phyloP scores from a whole-genome alignment of 2,888 invertebrate species.

The Hermodice carunculata region DNA sequence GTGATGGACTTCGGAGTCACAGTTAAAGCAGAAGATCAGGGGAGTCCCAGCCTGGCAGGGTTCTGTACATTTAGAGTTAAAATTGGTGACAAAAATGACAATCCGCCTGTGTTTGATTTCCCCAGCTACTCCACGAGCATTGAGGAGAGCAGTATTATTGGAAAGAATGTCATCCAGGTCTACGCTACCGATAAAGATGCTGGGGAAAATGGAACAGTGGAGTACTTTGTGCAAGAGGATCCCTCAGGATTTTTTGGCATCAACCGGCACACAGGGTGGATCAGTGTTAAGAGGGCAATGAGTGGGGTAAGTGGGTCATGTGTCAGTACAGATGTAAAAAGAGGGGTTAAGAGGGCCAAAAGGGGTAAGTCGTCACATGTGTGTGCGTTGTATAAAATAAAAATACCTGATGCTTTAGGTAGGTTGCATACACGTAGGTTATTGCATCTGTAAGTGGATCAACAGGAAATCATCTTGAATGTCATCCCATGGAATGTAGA shows the following conservation, averaged over 20 bases:
- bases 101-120: constrained; percentile 63
- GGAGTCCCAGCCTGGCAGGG: constrained; percentile 96
- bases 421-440: no score
- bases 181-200: constrained; percentile 98
- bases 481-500: no score
- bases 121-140: constrained; percentile 56
- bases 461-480: no score
- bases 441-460: no score
- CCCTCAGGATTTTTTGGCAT: constrained; percentile 93
- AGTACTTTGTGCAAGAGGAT: constrained; percentile 74
- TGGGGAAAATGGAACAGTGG: constrained; percentile 86
- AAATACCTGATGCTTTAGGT: no score
- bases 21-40: constrained; percentile 98
- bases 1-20: constrained; percentile 72
- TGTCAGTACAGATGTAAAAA: no score
- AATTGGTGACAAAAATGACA: constrained; percentile 66
- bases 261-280: constrained; percentile 97
- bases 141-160: constrained; percentile 50
- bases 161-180: constrained; percentile 51
- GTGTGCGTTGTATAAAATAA: no score
- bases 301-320: constrained; percentile 49
- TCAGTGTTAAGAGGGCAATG: constrained; percentile 92
- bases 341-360: no score
- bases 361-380: no score
- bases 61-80: constrained; percentile 88